These are phyloP conservation scores for Lasius fuliginosus DNA, from an alignment of 2,888 invertebrate species.

Conservation along the genomic window DNA sequence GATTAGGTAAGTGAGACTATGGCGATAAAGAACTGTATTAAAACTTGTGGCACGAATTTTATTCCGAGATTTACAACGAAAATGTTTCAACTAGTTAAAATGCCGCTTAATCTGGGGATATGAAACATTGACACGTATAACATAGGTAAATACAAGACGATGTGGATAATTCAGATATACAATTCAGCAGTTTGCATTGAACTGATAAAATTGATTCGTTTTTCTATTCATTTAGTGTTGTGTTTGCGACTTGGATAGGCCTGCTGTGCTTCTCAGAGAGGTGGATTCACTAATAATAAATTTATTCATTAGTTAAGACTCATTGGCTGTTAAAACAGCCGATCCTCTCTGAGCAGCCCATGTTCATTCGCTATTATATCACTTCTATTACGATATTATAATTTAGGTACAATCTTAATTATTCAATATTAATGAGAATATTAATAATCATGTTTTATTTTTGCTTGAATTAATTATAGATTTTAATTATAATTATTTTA, in stretches of 20 bases:
- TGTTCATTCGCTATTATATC: slow-evolving; percentile 84
- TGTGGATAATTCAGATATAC: slow-evolving; percentile 83
- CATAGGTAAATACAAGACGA: slow-evolving; percentile 85
- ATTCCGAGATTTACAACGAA: slow-evolving; percentile 86
- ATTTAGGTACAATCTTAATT: slow-evolving; percentile 87
- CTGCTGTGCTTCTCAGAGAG: slow-evolving; percentile 84
- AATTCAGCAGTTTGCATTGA: slow-evolving; percentile 76
- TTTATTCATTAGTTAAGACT: slow-evolving; percentile 78
- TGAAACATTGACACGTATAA: slow-evolving; percentile 86
- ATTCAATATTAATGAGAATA: slow-evolving; percentile 86
- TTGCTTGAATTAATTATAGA: slow-evolving; percentile 86
- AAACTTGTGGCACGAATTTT: slow-evolving; percentile 85
- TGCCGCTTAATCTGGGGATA: slow-evolving; percentile 85
- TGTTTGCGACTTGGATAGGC: slow-evolving; percentile 83
- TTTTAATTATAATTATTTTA: slow-evolving; percentile 85
- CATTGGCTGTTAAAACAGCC: slow-evolving; percentile 78
- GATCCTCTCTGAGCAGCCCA: slow-evolving; percentile 84
- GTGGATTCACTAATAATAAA: slow-evolving; percentile 79
- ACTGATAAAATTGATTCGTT: slow-evolving; percentile 76
- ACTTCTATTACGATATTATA: slow-evolving; percentile 86
- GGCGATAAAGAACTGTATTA: slow-evolving; percentile 79
- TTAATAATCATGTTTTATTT: slow-evolving; percentile 84
- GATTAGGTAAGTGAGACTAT: slow-evolving; percentile 69
- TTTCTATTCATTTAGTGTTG: slow-evolving; percentile 77
- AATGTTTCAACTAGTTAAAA: slow-evolving; percentile 84